Base-by-base conservation (phyloP, 2,797 vertebrate species). In the Enteromius argenteus region DNA sequence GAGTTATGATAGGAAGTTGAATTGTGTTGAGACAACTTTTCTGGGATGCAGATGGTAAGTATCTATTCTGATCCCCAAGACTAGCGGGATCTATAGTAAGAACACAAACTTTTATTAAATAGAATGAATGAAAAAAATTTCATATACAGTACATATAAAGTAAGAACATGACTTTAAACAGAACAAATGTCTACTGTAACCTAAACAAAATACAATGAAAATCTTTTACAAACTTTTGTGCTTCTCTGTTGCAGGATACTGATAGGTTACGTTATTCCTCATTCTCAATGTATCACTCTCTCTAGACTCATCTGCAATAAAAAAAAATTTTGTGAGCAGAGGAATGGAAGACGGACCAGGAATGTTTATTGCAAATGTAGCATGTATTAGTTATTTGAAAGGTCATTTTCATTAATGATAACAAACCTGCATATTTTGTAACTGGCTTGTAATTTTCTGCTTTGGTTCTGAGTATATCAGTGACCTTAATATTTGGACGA, bases 241-340 rank as follows among this genome's bases (percentile, higher is more conserved):
- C 87, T 87, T 91, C 3, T 58, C 66, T 68, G 77, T 30, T 90
- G 92, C 87, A 5, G 4, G 88, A 35, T 32, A 86, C 17, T 6
- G 64, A 89, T 94, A 92, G 2, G 92, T 87, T 77, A 89, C 89
- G 85, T 74, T 92, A 56, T 74, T 51, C 17, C 7, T 51, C 8
- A 6, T 35, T 9, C 7, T 37, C 19, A 6, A 0, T 1, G 5
- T 30, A 0, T 8, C 37, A 79, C 7, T 64, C 85, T 86, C 87
- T 68, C 44, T 78, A 42, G 81, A 69, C n/a, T 30, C 14, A 87
- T 87, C 86, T 81, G 32, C 90, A 92, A 79, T 87, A 23, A 88
- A 86, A 87, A 39, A 2, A 10, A 49, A 4, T 79, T 21, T 37
- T 75, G 21, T 35, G 19, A 42, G 60, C 27, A 17, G 5, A 3